Conservation (phyloP, 2,113 vertebrate species). For the Chelonoidis abingdonii region DNA sequence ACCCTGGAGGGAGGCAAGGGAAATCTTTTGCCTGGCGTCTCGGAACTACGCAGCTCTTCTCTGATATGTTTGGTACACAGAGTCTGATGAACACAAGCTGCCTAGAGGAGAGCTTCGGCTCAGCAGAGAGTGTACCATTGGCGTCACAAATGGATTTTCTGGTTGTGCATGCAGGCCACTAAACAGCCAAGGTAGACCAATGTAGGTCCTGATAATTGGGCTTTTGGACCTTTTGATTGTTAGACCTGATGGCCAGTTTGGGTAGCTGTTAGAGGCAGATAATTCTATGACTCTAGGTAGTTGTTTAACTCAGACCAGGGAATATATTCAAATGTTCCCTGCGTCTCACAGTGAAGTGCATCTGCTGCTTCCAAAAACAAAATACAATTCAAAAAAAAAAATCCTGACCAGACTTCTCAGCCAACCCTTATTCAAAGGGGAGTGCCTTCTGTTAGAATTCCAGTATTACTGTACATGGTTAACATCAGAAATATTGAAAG, state of each 20-base stretch:
- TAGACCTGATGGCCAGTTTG: accelerated
- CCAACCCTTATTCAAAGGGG: not conserved
- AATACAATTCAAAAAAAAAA: not conserved
- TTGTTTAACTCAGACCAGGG: accelerated
- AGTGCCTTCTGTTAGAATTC: not conserved
- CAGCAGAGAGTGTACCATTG: not conserved
- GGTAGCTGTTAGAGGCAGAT: not conserved
- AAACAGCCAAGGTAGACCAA: not conserved
- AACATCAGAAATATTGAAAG: not conserved
- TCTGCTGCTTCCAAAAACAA: not conserved
- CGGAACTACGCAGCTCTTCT: not conserved
- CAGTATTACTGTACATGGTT: not conserved
- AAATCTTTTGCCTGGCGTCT: not conserved
- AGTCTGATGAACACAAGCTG: not conserved
- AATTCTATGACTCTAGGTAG: accelerated
- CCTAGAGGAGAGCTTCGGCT: not conserved
- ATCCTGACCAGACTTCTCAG: accelerated
- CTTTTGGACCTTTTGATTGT: not conserved
- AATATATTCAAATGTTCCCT: accelerated
- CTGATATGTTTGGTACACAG: not conserved
- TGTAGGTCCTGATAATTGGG: not conserved
- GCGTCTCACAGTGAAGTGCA: not conserved
- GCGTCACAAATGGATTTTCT: not conserved
- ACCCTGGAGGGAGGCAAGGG: not conserved
- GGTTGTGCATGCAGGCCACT: not conserved